Evolutionary conservation across 1,140 invertebrate genomes (phyloP), one percentile per base, ranked within the genome.

Genomic region (Mercenaria mercenaria): DNA sequence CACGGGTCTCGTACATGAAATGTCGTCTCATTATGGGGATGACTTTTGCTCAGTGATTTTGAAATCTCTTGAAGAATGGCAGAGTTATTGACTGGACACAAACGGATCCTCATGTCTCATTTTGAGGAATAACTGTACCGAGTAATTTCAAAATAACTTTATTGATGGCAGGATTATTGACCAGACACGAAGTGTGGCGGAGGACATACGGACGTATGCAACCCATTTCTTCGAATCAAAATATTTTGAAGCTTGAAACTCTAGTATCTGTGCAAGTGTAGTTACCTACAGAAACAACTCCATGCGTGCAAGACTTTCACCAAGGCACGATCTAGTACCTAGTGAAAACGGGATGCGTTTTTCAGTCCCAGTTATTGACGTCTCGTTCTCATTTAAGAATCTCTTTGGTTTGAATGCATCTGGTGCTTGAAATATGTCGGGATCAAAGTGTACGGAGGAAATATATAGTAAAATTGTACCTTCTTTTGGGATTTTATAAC

Each of bases 331-430:
- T 11, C 92, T 88, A 37, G 61, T 56, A 0, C 91, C 91, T 34
- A 85, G 34, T 47, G 77, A 79, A 56, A 93, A 92, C 6, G 91
- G 91, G 67, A 93, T 92, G 10, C 56, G 26, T n/a, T 91, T 67
- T 37, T 87, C 76, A 15, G 72, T 72, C 0, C 74, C 74, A 47
- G 26, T 64, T 23, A 56, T 52, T 29, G 77, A 41, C 0, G 20
- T 86, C 4, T 85, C 89, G 47, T 56, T 91, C 37, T 92, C 91
- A 18, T 92, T 91, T 15, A 96, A 83, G 88, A 96, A 96, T 79
- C 97, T 95, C 91, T 98, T 97, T 0, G 97, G 97, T 0, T 97
- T 95, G 91, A 98, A 98, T 43, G 96, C 95, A 56, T 97, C 96
- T 0, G 98, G 97, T 94, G 98, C 97, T 1, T 96, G 96, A 97